phyloP scores from a whole-genome alignment of 1,140 invertebrate genomes.

The Brachionus manjavacas region DNA sequence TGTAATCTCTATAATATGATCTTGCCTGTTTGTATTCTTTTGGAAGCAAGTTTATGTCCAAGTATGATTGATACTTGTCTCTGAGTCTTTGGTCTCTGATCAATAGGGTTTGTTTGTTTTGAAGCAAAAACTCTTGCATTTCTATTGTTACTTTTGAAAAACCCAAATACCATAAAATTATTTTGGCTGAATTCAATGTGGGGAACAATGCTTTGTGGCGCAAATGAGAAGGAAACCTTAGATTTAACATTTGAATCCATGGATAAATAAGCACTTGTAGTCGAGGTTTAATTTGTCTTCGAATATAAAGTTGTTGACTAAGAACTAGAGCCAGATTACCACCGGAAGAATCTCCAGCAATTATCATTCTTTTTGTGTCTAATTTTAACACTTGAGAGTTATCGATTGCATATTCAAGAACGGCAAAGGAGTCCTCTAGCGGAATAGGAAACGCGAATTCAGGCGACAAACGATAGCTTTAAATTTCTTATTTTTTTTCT shows the following conservation, averaged over 20 bases:
- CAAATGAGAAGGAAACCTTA: slow-evolving; percentile 51
- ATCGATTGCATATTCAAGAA: slow-evolving; percentile 47
- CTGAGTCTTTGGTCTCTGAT: not conserved
- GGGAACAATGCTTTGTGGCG: not conserved
- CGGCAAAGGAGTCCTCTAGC: slow-evolving; percentile 49
- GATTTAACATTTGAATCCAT: slow-evolving; percentile 50
- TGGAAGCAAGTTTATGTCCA: not conserved
- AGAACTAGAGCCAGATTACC: slow-evolving; percentile 42
- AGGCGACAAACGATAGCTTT: slow-evolving; percentile 50
- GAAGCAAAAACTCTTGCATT: slow-evolving; percentile 16
- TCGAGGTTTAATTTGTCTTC: slow-evolving; percentile 43
- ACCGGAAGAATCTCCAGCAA: slow-evolving; percentile 47
- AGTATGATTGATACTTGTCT: not conserved
- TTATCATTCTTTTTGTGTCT: slow-evolving; percentile 5
- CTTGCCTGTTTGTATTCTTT: slow-evolving; percentile 13
- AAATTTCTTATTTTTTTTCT: not conserved
- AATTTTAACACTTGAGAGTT: slow-evolving; percentile 47
- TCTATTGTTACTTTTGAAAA: not conserved
- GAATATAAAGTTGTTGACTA: not conserved
- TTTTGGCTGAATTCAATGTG: slow-evolving; percentile 13
- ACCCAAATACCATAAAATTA: slow-evolving; percentile 30
- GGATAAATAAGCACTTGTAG: slow-evolving; percentile 52
- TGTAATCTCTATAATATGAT: not conserved
- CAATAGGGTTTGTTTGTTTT: not conserved
- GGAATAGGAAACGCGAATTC: slow-evolving; percentile 49